Evolutionary conservation across 37 sponge, comb jelly and placozoan species (phyloP).

Genomic region (Amphimedon queenslandica): DNA sequence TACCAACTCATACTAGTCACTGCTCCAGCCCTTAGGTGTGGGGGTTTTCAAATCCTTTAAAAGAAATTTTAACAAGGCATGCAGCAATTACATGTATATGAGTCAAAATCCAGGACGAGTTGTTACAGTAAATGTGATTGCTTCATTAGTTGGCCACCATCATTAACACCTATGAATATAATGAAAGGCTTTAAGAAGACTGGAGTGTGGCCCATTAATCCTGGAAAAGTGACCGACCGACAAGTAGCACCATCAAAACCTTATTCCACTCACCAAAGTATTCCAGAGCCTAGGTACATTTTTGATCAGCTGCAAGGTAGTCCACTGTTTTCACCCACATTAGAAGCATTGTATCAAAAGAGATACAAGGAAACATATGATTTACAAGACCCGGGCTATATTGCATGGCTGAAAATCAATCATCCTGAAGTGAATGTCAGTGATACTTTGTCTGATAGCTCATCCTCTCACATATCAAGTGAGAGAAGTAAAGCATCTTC

Average conservation of each 20-base stretch:
- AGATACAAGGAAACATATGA: conserved; percentile 32
- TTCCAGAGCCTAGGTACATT: not conserved
- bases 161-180: conserved; percentile 44
- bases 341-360: conserved; percentile 12
- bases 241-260: conserved; percentile 54
- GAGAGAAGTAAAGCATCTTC: not conserved
- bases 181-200: conserved; percentile 58
- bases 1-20: conserved; percentile 62
- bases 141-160: conserved; percentile 30
- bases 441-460: not conserved
- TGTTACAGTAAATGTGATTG: conserved; percentile 31
- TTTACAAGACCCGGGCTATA: conserved; percentile 5
- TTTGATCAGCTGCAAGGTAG: not conserved
- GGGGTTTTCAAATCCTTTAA: conserved; percentile 63
- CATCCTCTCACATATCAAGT: not conserved
- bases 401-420: conserved; percentile 26
- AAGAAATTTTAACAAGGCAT: conserved; percentile 39
- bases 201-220: conserved; percentile 49
- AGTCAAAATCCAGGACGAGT: conserved; percentile 40
- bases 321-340: conserved; percentile 11
- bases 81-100: conserved; percentile 32
- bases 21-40: conserved; percentile 64
- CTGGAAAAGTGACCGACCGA: conserved; percentile 38
- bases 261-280: not conserved
- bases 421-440: conserved; percentile 3